Evolutionary conservation across 2,888 invertebrate genomes (phyloP).

Genomic region (Drosophila putrida): DNA sequence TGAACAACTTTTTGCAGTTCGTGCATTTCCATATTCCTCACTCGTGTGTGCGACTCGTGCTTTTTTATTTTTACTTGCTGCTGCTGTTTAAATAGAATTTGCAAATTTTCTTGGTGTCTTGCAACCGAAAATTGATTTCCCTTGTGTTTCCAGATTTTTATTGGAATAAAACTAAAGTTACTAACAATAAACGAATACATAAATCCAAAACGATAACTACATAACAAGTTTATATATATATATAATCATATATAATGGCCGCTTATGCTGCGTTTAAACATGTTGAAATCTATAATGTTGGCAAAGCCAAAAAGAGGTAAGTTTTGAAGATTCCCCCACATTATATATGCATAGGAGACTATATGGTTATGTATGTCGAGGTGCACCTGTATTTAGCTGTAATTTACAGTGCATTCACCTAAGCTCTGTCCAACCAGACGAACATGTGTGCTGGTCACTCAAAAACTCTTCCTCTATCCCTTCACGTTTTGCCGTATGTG

Average conservation of each 20-base stretch:
- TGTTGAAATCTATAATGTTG: slow-evolving; percentile 97
- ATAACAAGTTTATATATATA: slow-evolving; percentile 18
- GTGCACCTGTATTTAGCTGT: slow-evolving; percentile 20
- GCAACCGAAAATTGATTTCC: slow-evolving; percentile 20
- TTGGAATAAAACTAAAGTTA: slow-evolving; percentile 36
- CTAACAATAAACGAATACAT: slow-evolving; percentile 23
- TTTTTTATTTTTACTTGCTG: slow-evolving; percentile 7
- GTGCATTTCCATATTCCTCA: slow-evolving; percentile 13
- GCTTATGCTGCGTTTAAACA: slow-evolving; percentile 97
- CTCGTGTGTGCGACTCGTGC: slow-evolving; percentile 12
- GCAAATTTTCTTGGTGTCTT: slow-evolving; percentile 36
- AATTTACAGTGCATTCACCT: slow-evolving; percentile 74
- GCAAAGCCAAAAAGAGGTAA: slow-evolving; percentile 97
- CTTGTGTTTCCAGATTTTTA: slow-evolving; percentile 58
- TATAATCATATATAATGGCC: slow-evolving; percentile 88
- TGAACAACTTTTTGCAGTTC: slow-evolving; percentile 21
- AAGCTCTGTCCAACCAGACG: slow-evolving; percentile 13
- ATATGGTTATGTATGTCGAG: slow-evolving; percentile 11
- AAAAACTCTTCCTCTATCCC: neutral
- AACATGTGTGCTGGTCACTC: slow-evolving; percentile 41
- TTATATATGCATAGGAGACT: slow-evolving; percentile 4
- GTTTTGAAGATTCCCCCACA: slow-evolving; percentile 49
- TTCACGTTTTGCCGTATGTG: neutral
- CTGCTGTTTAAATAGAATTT: slow-evolving; percentile 35
- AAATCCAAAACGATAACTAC: slow-evolving; percentile 17